Conservation (phyloP, 2,113 vertebrate species). For the Oceanites oceanicus region DNA sequence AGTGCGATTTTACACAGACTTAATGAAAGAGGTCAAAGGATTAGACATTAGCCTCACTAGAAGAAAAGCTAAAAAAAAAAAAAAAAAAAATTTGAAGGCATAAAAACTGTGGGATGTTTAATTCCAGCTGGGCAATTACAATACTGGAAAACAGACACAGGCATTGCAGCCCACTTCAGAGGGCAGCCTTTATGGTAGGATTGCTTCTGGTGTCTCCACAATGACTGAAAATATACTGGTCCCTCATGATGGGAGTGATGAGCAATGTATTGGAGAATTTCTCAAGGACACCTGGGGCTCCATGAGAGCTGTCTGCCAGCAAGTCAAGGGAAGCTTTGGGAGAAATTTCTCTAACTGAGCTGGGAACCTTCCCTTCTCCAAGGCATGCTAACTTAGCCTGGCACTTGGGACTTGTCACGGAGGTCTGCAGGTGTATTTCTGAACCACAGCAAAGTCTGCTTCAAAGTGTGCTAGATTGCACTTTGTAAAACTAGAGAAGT, state of each 20-base stretch:
- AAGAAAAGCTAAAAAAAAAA: not conserved
- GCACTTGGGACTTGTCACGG: not conserved
- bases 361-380: not conserved
- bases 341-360: not conserved
- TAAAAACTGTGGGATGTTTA: not conserved
- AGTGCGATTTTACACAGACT: not conserved
- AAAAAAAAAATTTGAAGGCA: not conserved
- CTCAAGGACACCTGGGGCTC: not conserved
- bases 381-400: not conserved
- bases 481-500: not conserved
- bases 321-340: not conserved
- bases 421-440: not conserved
- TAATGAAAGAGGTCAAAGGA: not conserved
- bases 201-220: not conserved
- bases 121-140: not conserved
- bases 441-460: not conserved
- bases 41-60: not conserved
- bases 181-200: not conserved
- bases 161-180: not conserved
- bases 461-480: not conserved
- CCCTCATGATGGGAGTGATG: not conserved
- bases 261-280: not conserved
- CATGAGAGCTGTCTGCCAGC: not conserved
- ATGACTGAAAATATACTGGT: not conserved
- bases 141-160: not conserved